phyloP scores from a whole-genome alignment of 2,888 invertebrate genomes.

The Philereme vetulata region DNA sequence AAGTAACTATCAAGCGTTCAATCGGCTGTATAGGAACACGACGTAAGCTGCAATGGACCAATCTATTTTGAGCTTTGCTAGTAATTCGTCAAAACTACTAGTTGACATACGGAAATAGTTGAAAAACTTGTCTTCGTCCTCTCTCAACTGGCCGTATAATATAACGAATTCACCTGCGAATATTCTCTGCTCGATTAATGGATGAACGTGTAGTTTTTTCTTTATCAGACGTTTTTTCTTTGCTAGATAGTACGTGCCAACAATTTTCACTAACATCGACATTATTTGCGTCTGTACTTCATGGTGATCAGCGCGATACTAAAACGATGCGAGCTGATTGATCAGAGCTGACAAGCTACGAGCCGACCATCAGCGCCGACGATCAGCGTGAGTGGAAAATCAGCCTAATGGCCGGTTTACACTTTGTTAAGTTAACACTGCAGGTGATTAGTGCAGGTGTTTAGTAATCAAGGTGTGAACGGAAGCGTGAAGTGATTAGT shows the following conservation, averaged over 20 bases:
- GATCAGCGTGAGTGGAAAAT: too few species aligned
- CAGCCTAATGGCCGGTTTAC: too few species aligned
- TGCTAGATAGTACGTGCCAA: slow-evolving; percentile 3
- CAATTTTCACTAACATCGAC: too few species aligned
- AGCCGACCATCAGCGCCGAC: too few species aligned
- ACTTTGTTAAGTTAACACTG: too few species aligned
- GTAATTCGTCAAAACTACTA: slow-evolving; percentile 45
- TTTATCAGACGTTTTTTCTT: slow-evolving; percentile 7
- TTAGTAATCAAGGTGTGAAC: too few species aligned
- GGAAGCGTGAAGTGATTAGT: too few species aligned
- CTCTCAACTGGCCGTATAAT: slow-evolving; percentile 36
- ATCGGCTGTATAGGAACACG: slow-evolving; percentile 35
- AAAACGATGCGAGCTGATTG: too few species aligned
- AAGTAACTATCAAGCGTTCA: slow-evolving; percentile 33
- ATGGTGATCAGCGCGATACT: too few species aligned
- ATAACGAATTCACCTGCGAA: slow-evolving; percentile 37
- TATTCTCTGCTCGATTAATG: slow-evolving; percentile 41
- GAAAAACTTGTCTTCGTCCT: slow-evolving; percentile 39
- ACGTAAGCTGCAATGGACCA: slow-evolving; percentile 44
- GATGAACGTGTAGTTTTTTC: slow-evolving; percentile 41
- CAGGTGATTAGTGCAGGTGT: too few species aligned
- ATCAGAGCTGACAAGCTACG: too few species aligned
- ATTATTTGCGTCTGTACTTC: too few species aligned
- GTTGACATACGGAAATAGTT: slow-evolving; percentile 43
- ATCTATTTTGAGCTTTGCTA: slow-evolving; percentile 42